Evolutionary conservation across 2,888 invertebrate genomes (phyloP), one percentile per base, ranked within the genome.

Genomic region (Nephrotoma flavescens): DNA sequence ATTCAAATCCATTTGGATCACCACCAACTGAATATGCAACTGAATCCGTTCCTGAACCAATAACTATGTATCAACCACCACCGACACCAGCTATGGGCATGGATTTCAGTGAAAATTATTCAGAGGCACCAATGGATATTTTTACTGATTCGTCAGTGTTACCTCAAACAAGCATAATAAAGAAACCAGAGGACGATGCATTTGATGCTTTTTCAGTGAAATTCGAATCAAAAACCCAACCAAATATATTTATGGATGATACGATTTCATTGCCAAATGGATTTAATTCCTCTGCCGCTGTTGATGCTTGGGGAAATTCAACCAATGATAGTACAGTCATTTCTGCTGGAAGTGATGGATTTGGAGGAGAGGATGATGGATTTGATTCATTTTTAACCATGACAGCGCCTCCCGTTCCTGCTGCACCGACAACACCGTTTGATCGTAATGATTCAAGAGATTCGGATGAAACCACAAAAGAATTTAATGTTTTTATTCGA

Each of bases 131-230:
- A 57, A 57, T 57, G 52, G 83, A 83, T 83, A 83, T 83, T 41
- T 83, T 41, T 41, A 41, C 11, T 9, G 83, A 83, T 41, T n/a
- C 11, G 6, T 41, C 41, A 41, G 3, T 12, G 4, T 41, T 41
- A 11, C 41, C 83, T 2, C 12, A 41, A 41, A 6, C 41, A 12
- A 83, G 4, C 41, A 41, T 31, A 5, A 19, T 83, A 9, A 90
- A 92, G 0, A 91, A 92, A 12, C 45, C 86, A 44, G 87, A 85
- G 42, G 87, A 83, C 87, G 92, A 95, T 88, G 95, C 94, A 42
- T 97, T 97, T 89, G 97, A 97, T 90, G 97, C 96, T 0, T 98
- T 98, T 89, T 95, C 97, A 3, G 96, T 96, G 1, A 97, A 97
- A 90, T 98, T 98, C 89, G 97, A 97, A 41, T 83, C 44, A 19